Percentiles rank a stretch among this genome's conserved stretches.
phyloP scores from a whole-genome alignment of 2,797 vertebrate species.

The Fratercula arctica region DNA sequence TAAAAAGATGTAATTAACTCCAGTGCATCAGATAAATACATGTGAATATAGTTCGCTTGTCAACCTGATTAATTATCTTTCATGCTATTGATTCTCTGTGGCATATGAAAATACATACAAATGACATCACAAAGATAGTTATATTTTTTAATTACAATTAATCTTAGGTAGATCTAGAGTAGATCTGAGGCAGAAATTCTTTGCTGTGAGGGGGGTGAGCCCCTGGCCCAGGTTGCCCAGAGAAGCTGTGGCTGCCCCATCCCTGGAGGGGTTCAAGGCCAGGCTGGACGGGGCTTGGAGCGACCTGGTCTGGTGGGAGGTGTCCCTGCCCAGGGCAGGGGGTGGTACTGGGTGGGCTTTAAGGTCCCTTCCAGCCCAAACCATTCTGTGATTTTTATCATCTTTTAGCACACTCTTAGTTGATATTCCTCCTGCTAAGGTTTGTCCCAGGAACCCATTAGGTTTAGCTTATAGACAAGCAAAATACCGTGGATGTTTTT shows the following conservation, averaged over 20 bases:
- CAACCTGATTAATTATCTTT: background rate
- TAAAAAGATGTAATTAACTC: background rate
- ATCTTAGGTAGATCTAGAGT: background rate
- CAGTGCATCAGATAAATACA: background rate
- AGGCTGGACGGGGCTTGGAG: background rate
- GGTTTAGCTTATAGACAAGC: background rate
- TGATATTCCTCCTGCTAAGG: background rate
- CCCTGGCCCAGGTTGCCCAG: too few species aligned
- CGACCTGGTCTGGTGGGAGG: background rate
- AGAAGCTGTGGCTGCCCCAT: background rate
- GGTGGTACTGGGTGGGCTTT: background rate
- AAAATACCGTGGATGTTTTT: background rate
- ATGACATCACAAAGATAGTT: background rate
- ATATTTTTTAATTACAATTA: background rate
- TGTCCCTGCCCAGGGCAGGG: background rate
- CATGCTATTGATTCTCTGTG: background rate
- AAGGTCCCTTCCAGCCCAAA: background rate
- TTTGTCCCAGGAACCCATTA: background rate
- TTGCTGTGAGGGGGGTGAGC: background rate
- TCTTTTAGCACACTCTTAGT: background rate
- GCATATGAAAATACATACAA: background rate
- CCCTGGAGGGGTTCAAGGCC: background rate
- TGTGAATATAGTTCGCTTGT: too few species aligned
- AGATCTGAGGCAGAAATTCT: background rate
- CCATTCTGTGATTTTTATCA: too few species aligned